Evolutionary conservation across 1,140 invertebrate species (phyloP).

Genomic region (Homalodisca vitripennis): DNA sequence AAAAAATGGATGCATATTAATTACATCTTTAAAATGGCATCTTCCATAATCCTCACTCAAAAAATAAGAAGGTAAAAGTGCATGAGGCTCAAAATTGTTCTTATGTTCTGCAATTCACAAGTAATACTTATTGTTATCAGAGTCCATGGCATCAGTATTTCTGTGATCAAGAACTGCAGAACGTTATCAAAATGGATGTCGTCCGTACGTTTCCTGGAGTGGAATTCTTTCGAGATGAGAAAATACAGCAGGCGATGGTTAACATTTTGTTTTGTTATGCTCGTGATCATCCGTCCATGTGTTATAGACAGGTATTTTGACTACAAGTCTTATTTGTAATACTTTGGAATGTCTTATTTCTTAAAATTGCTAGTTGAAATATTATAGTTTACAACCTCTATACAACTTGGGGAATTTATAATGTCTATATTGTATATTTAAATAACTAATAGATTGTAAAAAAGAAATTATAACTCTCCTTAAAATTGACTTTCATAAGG

Average conservation of each 20-base stretch:
- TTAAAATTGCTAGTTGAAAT: neutral
- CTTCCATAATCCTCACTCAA: too few species aligned
- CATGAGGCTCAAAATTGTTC: too few species aligned
- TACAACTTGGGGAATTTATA: neutral
- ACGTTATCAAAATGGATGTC: conserved; percentile 76
- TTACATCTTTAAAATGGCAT: too few species aligned
- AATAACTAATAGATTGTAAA: too few species aligned
- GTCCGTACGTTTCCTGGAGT: conserved; percentile 77
- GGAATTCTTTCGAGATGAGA: conserved; percentile 66
- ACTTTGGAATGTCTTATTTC: neutral
- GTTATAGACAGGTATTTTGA: conserved; percentile 73
- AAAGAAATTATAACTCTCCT: too few species aligned
- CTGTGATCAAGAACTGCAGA: conserved; percentile 70
- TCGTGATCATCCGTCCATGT: conserved; percentile 65
- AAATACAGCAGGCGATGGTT: conserved; percentile 70
- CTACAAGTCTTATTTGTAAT: too few species aligned
- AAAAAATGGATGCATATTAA: too few species aligned
- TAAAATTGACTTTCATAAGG: too few species aligned
- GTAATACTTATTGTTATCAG: too few species aligned
- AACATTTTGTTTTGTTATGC: conserved; percentile 72
- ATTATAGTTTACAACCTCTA: neutral
- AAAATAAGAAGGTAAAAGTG: too few species aligned
- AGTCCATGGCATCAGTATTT: conserved; percentile 82
- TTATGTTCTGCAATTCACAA: too few species aligned
- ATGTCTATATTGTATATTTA: neutral